Percentiles rank a stretch among this genome's conserved stretches.
Evolutionary conservation across 2,797 vertebrate species (phyloP).

Genomic region (Gadopsis marmoratus): DNA sequence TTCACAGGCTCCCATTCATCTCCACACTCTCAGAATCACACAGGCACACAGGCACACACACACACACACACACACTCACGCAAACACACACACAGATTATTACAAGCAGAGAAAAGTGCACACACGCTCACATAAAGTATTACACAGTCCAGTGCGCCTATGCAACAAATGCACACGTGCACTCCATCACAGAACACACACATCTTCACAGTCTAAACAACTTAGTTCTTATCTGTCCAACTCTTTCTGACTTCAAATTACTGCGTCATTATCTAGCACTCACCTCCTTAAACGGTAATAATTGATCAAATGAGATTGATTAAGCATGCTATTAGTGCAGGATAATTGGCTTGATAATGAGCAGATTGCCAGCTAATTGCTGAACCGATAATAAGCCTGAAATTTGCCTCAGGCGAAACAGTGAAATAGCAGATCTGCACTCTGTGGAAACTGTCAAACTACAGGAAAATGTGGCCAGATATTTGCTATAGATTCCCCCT

Average conservation of each 20-base stretch:
- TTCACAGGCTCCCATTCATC: constrained; percentile 58
- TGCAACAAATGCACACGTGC: constrained; percentile 17
- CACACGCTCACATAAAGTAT: neutral
- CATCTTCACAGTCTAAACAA: constrained; percentile 65
- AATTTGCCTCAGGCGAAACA: constrained; percentile 63
- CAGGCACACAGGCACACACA: constrained; percentile 42
- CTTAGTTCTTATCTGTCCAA: constrained; percentile 71
- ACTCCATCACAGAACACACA: constrained; percentile 25
- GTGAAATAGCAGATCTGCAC: constrained; percentile 49
- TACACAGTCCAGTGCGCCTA: neutral
- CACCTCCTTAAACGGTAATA: constrained; percentile 80
- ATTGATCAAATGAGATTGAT: constrained; percentile 83
- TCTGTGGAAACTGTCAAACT: constrained; percentile 41
- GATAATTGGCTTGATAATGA: constrained; percentile 82
- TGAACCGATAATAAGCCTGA: constrained; percentile 73
- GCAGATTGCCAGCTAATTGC: constrained; percentile 81
- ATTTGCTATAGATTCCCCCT: constrained; percentile 22
- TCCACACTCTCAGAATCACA: constrained; percentile 52
- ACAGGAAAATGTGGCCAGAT: constrained; percentile 3
- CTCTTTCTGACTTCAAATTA: constrained; percentile 72
- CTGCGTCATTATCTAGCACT: constrained; percentile 67
- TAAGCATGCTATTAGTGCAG: constrained; percentile 80
- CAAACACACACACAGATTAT: neutral
- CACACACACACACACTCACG: constrained; percentile 15
- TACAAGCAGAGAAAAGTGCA: neutral